Evolutionary conservation across 2,888 invertebrate genomes (phyloP).

Genomic region (Byasa hedistus): DNA sequence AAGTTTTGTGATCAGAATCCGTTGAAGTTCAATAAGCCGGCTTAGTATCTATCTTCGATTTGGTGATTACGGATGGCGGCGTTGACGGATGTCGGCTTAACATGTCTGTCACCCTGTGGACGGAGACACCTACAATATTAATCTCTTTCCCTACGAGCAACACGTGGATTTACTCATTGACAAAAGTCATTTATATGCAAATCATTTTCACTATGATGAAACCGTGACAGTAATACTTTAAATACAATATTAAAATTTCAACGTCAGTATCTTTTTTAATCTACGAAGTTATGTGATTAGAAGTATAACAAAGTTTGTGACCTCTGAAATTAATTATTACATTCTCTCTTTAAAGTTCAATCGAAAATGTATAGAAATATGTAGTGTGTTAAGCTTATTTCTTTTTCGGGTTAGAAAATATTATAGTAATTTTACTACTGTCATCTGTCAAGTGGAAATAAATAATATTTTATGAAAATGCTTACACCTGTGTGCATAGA

Average conservation of each 20-base stretch:
- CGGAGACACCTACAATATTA: constrained; percentile 73
- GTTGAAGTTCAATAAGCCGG: constrained; percentile 74
- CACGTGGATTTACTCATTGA: constrained; percentile 76
- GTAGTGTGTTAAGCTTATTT: too few species aligned
- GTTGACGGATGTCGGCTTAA: constrained; percentile 80
- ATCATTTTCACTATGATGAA: constrained; percentile 73
- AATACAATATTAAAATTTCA: constrained; percentile 53
- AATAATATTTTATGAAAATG: constrained; percentile 29
- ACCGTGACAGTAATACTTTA: constrained; percentile 70
- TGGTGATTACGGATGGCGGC: constrained; percentile 69
- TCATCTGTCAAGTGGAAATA: too few species aligned
- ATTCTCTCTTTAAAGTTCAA: too few species aligned
- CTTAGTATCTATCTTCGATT: constrained; percentile 77
- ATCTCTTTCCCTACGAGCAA: constrained; percentile 75
- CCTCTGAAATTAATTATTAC: too few species aligned
- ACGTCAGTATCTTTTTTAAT: neutral
- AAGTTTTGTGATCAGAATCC: constrained; percentile 59
- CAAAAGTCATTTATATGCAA: constrained; percentile 79
- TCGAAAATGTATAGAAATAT: too few species aligned
- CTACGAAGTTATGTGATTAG: constrained; percentile 20
- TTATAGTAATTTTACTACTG: too few species aligned
- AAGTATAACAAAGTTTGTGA: too few species aligned
- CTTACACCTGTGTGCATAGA: constrained; percentile 55
- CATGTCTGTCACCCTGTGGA: constrained; percentile 71
- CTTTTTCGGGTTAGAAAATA: too few species aligned